Evolutionary conservation across 2,888 invertebrate genomes (phyloP), one percentile per base, ranked within the genome.

Genomic region (Electrophaes corylata): DNA sequence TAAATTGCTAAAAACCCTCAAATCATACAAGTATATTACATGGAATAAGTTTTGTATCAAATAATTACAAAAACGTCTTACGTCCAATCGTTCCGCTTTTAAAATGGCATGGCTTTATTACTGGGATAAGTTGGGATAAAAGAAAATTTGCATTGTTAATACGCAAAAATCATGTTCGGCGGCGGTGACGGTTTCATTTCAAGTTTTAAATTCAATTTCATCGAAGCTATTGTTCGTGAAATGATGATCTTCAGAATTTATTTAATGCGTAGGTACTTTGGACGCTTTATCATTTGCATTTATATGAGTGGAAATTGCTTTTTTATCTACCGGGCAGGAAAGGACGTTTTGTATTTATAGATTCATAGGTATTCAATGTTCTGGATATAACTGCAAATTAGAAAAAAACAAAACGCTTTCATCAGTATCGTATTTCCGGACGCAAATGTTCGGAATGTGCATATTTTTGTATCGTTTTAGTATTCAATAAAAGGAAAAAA

Each of bases 71-170:
- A 39, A 41, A 46, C 47, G 46, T 31, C 2, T n/a, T 37, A 46
- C 47, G 46, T 31, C 2, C 5, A 20, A 23, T 3, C 23, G 8
- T 10, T 48, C 48, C 26, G 35, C 39, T 29, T 39, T 31, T 47
- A 4, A 3, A 10, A 33, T 39, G 12, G 12, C 35, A n/a, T 19
- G 14, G 33, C 43, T 40, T 67, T 76, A 76, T 66, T 75, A 74
- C 73, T 72, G 74, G 71, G 71, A 79, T 73, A 81, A 78, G 71
- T 76, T 79, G 73, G 71, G 69, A 74, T 76, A 77, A 77, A 75
- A 77, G 73, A 73, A 64, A 67, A 79, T 83, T 80, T 79, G 78
- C 75, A 79, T 78, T 79, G 74, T 75, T 76, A 77, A 74, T 75
- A 48, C 53, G 62, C 66, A 71, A 69, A 74, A 70, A 63, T 46